These are phyloP conservation scores for Psilopogon haemacephalus DNA, from an alignment of 2,113 vertebrate genomes.

Conservation along the genomic window DNA sequence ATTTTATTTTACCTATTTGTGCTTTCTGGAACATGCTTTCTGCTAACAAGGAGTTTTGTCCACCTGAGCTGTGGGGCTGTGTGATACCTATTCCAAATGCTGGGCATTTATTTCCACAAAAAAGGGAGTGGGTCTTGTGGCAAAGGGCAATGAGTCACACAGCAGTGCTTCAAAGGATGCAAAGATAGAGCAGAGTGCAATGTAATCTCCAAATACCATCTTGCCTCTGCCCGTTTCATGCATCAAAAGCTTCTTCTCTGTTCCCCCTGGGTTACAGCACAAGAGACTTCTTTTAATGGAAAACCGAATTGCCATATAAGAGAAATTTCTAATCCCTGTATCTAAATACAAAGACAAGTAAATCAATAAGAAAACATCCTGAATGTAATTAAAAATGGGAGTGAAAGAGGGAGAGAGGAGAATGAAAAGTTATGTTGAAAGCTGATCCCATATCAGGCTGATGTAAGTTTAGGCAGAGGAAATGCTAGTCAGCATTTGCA, in stretches of 20 bases:
- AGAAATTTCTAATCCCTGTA: conserved; percentile 33
- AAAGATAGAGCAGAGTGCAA: not conserved
- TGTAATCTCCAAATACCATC: conserved; percentile 23
- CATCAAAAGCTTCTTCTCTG: conserved; percentile 11
- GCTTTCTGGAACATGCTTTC: not conserved
- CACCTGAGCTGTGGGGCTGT: not conserved
- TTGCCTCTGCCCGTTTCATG: not conserved
- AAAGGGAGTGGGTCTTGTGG: not conserved
- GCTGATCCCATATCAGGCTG: not conserved
- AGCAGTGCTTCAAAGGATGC: not conserved
- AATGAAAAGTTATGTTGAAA: not conserved
- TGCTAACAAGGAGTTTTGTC: not conserved
- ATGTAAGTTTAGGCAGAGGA: not conserved
- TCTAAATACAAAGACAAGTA: conserved; percentile 37
- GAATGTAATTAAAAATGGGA: conserved; percentile 42
- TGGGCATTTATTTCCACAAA: not conserved
- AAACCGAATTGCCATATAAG: conserved; percentile 9
- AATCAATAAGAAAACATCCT: conserved; percentile 53
- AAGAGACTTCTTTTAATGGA: conserved; percentile 20
- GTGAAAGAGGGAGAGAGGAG: not conserved
- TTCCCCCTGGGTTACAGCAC: not conserved
- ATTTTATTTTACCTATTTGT: too few species aligned
- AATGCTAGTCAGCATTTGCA: not conserved
- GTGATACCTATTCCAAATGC: rapidly evolving
- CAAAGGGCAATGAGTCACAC: not conserved